Evolutionary conservation across 2,797 vertebrate species (phyloP).

Genomic region (Gila robusta): DNA sequence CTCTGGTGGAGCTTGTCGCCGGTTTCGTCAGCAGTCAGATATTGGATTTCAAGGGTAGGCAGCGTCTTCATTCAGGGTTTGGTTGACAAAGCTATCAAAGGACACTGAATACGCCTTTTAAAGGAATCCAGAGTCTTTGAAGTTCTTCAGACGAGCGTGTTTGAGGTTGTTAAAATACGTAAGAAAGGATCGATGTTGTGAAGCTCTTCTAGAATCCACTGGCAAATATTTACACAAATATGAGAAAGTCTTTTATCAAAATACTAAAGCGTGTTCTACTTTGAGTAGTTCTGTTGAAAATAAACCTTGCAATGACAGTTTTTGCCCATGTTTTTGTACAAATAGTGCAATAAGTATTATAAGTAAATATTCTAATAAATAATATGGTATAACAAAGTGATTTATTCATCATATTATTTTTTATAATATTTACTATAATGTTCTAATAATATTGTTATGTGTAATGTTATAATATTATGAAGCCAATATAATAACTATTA

Average conservation of each 20-base stretch:
- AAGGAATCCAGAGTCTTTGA: slow-evolving; percentile 48
- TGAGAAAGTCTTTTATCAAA: background rate
- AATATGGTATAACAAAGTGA: background rate
- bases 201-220: background rate
- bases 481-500: background rate
- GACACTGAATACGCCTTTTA: slow-evolving; percentile 41
- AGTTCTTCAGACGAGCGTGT: slow-evolving; percentile 20
- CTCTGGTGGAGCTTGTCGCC: background rate
- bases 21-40: slow-evolving; percentile 15
- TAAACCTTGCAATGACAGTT: background rate
- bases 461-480: background rate
- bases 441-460: background rate
- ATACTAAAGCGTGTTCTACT: background rate
- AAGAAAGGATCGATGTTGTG: background rate
- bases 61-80: slow-evolving; percentile 4
- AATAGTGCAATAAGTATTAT: background rate
- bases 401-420: background rate
- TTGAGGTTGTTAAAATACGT: slow-evolving; percentile 23
- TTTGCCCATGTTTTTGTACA: background rate
- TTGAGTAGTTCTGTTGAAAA: background rate
- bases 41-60: slow-evolving; percentile 30
- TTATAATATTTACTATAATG: background rate
- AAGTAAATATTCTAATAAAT: background rate
- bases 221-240: slow-evolving; percentile 10
- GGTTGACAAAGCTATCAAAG: slow-evolving; percentile 20